Percentiles rank a stretch among this genome's conserved stretches.
These are phyloP conservation scores for Neofelis nebulosa DNA, from an alignment of 2,113 vertebrate genomes.

Conservation along the genomic window DNA sequence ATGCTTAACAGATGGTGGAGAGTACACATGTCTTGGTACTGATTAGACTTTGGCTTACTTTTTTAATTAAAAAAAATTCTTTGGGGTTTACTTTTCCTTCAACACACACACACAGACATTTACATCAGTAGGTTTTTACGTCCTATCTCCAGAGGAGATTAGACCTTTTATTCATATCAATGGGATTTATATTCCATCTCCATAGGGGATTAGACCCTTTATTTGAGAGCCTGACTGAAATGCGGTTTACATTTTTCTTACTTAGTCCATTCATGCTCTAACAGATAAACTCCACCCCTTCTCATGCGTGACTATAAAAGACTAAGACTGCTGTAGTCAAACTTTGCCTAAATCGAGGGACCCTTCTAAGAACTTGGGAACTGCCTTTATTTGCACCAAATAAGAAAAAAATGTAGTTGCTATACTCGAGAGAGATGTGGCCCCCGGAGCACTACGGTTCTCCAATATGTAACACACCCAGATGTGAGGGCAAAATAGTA, in stretches of 20 bases:
- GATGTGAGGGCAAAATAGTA: background rate
- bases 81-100: conserved; percentile 25
- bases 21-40: conserved; percentile 43
- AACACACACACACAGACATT: background rate
- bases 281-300: background rate
- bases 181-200: conserved; percentile 21
- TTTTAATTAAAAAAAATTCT: conserved; percentile 57
- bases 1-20: conserved; percentile 56
- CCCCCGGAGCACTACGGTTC: background rate
- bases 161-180: conserved; percentile 18
- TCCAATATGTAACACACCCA: background rate
- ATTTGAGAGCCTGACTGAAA: conserved; percentile 55
- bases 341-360: background rate
- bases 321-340: background rate
- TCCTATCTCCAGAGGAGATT: background rate
- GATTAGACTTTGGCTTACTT: conserved; percentile 40
- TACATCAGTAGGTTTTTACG: conserved; percentile 29
- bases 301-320: background rate
- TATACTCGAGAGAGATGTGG: background rate
- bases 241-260: conserved; percentile 44
- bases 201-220: background rate
- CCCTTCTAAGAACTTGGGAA: background rate
- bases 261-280: conserved; percentile 6
- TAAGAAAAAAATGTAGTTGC: background rate
- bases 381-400: background rate